Base-by-base conservation (phyloP, 2,113 vertebrate species). In the Leptosomus discolor region DNA sequence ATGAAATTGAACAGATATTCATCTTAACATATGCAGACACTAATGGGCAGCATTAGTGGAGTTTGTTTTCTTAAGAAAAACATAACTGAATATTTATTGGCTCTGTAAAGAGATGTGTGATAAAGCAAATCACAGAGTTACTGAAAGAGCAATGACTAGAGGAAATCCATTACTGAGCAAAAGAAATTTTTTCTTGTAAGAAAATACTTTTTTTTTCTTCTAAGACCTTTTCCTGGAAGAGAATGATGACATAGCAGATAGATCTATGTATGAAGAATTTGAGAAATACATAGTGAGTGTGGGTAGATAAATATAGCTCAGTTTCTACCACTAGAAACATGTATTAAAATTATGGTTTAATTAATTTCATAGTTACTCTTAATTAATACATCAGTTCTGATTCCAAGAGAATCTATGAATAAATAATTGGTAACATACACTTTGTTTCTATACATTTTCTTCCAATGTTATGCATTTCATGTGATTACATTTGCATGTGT, bases 351-450 rank as follows among this genome's bases (percentile, higher is more conserved):
- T 90, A 74, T 12, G 32, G 20, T 69, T 88, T 92, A 87, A 93
- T 96, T 92, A 45, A 95, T 96, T 85, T 92, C 37, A 71, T 83
- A 92, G 75, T 91, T 92, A 90, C 76, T 96, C 88, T 94, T 98
- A 98, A 97, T 98, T 97, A 97, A 97, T 97, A 92, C 48, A 96
- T 95, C 76, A 97, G 67, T 95, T 97, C 81, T 86, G 65, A 97
- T 94, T 97, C 74, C 29, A 94, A 96, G 64, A 97, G 60, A 94
- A 78, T 71, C 32, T 92, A 91, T 91, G 60, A 97, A 95, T 92
- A 94, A 97, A 91, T 93, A 96, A 83, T 32, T 80, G 26, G 21
- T 76, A 84, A 84, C 53, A 63, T 61, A 77, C 54, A 57, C 83
- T 88, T 94, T 85, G 20, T 93, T 97, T 92, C 50, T 84, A 67